Evolutionary conservation across 2,888 invertebrate species (phyloP).

Genomic region (Brachypterus glaber): DNA sequence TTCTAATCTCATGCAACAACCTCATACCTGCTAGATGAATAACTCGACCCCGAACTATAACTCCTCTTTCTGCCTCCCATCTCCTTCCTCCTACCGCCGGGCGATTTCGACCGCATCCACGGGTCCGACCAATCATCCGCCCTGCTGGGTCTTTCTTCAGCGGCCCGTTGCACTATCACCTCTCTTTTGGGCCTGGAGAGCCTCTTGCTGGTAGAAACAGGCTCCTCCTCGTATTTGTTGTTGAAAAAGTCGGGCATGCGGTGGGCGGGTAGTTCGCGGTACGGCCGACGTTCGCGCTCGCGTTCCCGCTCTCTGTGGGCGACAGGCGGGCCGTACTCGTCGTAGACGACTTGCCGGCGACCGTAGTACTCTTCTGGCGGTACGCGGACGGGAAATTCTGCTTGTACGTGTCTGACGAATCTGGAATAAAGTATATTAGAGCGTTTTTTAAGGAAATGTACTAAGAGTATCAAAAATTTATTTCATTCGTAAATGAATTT

Average conservation of each 20-base stretch:
- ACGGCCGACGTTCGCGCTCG: too few species aligned
- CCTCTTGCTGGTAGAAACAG: conserved; percentile 18
- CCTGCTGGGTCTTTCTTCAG: conserved; percentile 36
- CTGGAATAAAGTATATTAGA: too few species aligned
- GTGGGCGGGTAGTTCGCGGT: conserved; percentile 47
- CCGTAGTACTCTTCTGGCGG: conserved; percentile 33
- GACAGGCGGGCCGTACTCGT: conserved; percentile 31
- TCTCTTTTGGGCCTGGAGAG: conserved; percentile 37
- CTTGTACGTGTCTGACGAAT: conserved; percentile 33
- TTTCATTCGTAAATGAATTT: too few species aligned
- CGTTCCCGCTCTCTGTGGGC: conserved; percentile 36
- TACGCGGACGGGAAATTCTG: conserved; percentile 29
- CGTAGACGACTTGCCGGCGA: conserved; percentile 37
- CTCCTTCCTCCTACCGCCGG: conserved; percentile 47
- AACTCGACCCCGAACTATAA: conserved; percentile 65
- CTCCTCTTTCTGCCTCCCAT: conserved; percentile 47
- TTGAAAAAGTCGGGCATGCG: conserved; percentile 48
- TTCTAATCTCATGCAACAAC: neutral
- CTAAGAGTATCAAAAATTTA: too few species aligned
- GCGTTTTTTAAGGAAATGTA: too few species aligned
- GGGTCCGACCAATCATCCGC: conserved; percentile 94
- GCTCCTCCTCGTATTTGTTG: conserved; percentile 42
- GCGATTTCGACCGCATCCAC: conserved; percentile 76
- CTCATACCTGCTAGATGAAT: conserved; percentile 50
- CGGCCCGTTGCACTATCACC: conserved; percentile 71